Conservation (phyloP, 2,888 invertebrate genomes). For the Epistrophe grossulariae region DNA sequence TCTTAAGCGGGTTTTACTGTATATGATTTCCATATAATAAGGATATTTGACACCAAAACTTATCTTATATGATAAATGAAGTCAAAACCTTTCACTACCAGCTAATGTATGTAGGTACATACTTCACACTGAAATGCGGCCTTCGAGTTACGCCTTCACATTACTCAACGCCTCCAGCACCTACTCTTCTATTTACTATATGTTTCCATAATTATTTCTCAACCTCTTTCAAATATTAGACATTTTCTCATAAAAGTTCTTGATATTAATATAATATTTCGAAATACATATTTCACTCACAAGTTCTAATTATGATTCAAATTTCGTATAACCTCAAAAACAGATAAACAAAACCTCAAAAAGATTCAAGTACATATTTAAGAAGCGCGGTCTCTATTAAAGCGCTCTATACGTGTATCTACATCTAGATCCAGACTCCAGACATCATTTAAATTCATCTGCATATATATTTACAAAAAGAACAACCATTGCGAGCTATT, state of each 20-base stretch:
- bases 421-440: background rate
- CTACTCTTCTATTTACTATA: too few species aligned
- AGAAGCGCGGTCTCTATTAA: background rate
- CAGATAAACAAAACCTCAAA: slow-evolving; percentile 23
- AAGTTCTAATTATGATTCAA: slow-evolving; percentile 33
- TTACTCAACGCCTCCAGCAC: background rate
- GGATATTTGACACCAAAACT: too few species aligned
- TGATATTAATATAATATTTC: background rate
- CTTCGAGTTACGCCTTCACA: background rate
- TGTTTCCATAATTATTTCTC: too few species aligned
- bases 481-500: slow-evolving; percentile 37
- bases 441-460: slow-evolving; percentile 19
- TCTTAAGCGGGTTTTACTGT: too few species aligned
- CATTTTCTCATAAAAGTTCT: background rate
- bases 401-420: background rate
- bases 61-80: too few species aligned
- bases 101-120: too few species aligned
- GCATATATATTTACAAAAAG: slow-evolving; percentile 25
- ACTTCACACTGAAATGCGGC: background rate
- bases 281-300: background rate
- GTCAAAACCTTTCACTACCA: background rate
- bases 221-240: background rate
- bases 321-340: background rate
- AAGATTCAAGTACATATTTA: background rate
- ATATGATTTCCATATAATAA: too few species aligned